phyloP scores from a whole-genome alignment of 2,888 invertebrate species.

The Xestia c-nigrum region DNA sequence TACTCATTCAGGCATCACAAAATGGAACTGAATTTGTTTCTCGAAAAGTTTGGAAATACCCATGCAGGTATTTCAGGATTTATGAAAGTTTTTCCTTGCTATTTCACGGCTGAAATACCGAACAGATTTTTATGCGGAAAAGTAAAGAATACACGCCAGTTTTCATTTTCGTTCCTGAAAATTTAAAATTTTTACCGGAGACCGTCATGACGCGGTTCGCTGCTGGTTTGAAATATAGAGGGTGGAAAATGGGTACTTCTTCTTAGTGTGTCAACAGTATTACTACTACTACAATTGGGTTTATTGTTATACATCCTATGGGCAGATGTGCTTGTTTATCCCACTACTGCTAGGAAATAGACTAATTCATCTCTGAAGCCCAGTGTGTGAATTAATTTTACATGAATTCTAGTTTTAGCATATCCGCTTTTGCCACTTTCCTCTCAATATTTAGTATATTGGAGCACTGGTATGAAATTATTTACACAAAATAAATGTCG shows the following conservation, averaged over 20 bases:
- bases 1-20: background rate
- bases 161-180: conserved; percentile 26
- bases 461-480: background rate
- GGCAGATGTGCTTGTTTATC: background rate
- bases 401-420: too few species aligned
- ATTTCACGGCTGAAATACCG: conserved; percentile 9
- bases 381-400: background rate
- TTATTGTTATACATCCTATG: too few species aligned
- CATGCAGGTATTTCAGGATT: background rate
- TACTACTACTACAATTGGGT: too few species aligned
- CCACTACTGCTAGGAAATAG: too few species aligned
- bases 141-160: conserved; percentile 10
- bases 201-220: background rate
- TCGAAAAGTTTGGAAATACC: background rate
- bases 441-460: background rate
- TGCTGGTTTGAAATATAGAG: background rate
- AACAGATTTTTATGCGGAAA: conserved; percentile 14
- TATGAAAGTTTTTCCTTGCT: background rate
- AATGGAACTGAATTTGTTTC: background rate
- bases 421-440: background rate
- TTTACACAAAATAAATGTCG: background rate
- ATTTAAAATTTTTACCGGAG: conserved; percentile 35
- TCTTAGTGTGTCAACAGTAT: too few species aligned
- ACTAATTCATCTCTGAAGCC: background rate
- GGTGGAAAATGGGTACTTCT: background rate